phyloP scores from a whole-genome alignment of 2,113 vertebrate genomes.

The Caretta caretta region DNA sequence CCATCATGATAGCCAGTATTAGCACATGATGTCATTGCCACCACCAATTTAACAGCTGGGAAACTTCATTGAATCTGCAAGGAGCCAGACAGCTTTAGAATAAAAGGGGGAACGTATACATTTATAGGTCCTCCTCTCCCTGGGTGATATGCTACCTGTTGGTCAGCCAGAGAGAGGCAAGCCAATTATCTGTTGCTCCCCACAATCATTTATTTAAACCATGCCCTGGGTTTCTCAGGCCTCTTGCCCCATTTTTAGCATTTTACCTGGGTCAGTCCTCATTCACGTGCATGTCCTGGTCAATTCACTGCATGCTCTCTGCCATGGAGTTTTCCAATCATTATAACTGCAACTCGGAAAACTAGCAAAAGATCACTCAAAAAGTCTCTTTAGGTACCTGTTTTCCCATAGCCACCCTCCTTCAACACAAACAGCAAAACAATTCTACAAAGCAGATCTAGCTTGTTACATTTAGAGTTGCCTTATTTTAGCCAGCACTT shows the following conservation, averaged over 20 bases:
- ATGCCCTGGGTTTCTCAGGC: neutral
- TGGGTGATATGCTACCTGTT: neutral
- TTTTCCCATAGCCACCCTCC: neutral
- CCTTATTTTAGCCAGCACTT: neutral
- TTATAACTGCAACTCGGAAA: slow-evolving; percentile 4
- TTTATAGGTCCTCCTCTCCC: neutral
- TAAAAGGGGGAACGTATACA: neutral
- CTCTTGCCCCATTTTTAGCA: neutral
- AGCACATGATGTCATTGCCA: neutral
- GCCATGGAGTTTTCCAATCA: slow-evolving; percentile 35
- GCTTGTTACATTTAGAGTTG: neutral
- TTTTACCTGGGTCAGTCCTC: neutral
- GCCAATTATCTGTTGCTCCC: neutral
- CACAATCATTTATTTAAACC: neutral
- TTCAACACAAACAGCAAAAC: slow-evolving; percentile 40
- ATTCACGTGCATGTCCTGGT: neutral
- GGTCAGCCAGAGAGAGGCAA: neutral
- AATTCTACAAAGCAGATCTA: neutral
- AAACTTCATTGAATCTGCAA: neutral
- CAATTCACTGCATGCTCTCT: neutral
- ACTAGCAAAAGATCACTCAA: slow-evolving; percentile 30
- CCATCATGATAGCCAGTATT: neutral
- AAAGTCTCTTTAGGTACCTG: slow-evolving; percentile 48
- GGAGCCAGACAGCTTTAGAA: neutral
- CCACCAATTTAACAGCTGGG: neutral